A percentile compares a stretch with the other conserved stretches of the same genome.
Evolutionary conservation across 2,888 invertebrate species (phyloP).

Genomic region (Andrena fulva): DNA sequence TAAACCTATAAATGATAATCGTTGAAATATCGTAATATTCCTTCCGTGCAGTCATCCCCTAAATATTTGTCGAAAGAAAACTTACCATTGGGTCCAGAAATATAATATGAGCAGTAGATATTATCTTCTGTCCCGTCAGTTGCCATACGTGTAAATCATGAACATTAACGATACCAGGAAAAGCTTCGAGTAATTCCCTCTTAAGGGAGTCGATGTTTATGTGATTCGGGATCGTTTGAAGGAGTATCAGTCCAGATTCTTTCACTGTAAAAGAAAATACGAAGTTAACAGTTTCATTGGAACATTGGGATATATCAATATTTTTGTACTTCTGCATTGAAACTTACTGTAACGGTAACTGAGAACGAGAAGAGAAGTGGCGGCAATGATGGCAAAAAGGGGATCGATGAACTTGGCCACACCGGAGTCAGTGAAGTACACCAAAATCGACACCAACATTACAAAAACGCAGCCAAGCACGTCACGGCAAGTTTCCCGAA

Average conservation of each 20-base stretch:
- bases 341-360: conserved; percentile 93
- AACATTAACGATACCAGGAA: conserved; percentile 90
- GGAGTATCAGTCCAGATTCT: conserved; percentile 93
- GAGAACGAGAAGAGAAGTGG: conserved; percentile 89
- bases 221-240: conserved; percentile 96
- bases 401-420: conserved; percentile 92
- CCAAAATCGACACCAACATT: conserved; percentile 88
- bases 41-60: too few species aligned
- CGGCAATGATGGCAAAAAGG: conserved; percentile 90
- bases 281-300: not conserved
- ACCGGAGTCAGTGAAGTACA: conserved; percentile 87
- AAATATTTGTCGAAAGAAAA: not conserved
- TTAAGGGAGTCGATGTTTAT: conserved; percentile 91
- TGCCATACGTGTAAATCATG: conserved; percentile 97
- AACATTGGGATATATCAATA: not conserved
- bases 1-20: conserved; percentile 84
- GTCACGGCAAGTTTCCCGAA: conserved; percentile 88
- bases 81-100: conserved; percentile 88
- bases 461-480: conserved; percentile 91
- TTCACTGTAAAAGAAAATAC: conserved; percentile 88
- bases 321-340: not conserved
- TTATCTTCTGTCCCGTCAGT: conserved; percentile 91
- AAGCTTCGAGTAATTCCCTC: conserved; percentile 88
- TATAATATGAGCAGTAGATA: conserved; percentile 94
- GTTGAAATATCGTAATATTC: not conserved